Base-by-base conservation (phyloP, 2,113 vertebrate genomes). In the Lynx canadensis region DNA sequence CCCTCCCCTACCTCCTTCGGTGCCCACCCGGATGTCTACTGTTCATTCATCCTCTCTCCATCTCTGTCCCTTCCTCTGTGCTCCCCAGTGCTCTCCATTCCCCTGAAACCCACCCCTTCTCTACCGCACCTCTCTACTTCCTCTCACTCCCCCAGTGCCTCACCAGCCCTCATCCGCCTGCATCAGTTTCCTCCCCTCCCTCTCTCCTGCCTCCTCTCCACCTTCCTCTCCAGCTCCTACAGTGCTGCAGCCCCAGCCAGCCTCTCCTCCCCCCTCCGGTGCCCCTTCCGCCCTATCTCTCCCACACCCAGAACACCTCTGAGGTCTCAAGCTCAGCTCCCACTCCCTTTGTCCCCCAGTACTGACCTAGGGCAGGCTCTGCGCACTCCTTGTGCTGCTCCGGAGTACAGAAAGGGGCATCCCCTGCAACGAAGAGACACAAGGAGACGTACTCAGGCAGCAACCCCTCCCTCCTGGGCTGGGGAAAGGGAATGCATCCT, bases 381-480 rank as follows among this genome's bases (percentile, higher is more conserved):
- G 99, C 99, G 4, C 99, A 99, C 93, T 99, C 99, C 98, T 99
- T 99, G 97, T 99, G 99, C 98, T 99, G 99, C 98, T 99, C 99
- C 2, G 99, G 99, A 33, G 99, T 99, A 97, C 99, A 99, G 99
- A 99, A 99, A 7, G 99, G 99, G 65, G 99, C 99, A 27, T 99
- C 99, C 85, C 99, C 99, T 99, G 98, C 66, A 92, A 84, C 95
- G 94, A 97, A 97, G 97, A 96, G 96, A 96, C 89, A 92, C 48
- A 90, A 38, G 33, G 68, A 92, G 52, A 93, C 90, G 36, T 80
- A 91, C 89, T 93, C 25, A n/a, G 80, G 83, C 50, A 78, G 41
- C 9, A 48, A n/a, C 23, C 9, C 29, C 16, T 66, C 33, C 52
- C 71, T 78, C 27, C 76, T 21, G 38, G 76, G n/a, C n/a, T 15